Percentiles rank a stretch among this genome's conserved stretches.
Conservation (phyloP, 1,140 invertebrate genomes). For the Teleopsis dalmanni region DNA sequence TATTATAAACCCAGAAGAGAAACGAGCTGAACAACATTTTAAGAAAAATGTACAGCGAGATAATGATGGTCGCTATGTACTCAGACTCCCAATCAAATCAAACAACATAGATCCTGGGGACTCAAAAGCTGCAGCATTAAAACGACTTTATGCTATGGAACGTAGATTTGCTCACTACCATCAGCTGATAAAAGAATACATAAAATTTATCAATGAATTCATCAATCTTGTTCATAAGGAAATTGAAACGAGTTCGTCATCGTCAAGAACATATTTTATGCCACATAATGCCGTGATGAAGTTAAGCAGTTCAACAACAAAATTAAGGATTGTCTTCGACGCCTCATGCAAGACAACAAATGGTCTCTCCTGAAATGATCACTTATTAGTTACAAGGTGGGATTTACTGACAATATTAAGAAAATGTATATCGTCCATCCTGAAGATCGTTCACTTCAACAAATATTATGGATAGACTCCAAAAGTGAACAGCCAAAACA, state of each 20-base stretch:
- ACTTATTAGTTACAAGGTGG: slow-evolving; percentile 24
- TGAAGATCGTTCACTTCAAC: slow-evolving; percentile 3
- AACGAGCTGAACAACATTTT: slow-evolving; percentile 4
- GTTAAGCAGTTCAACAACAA: not conserved
- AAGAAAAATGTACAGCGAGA: not conserved
- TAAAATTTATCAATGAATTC: slow-evolving; percentile 7
- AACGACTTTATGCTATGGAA: slow-evolving; percentile 1
- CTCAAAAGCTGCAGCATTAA: not conserved
- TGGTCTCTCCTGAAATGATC: slow-evolving; percentile 36
- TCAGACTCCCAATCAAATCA: not conserved
- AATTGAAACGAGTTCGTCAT: not conserved
- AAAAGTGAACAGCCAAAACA: not conserved
- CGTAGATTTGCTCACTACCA: not conserved
- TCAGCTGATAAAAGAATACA: not conserved
- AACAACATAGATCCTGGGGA: not conserved
- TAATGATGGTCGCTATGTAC: not conserved
- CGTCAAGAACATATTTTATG: not conserved
- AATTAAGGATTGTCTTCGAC: slow-evolving; percentile 33
- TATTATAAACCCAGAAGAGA: too few relatives aligned
- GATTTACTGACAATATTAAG: slow-evolving; percentile 26
- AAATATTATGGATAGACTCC: slow-evolving; percentile 4
- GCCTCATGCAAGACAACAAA: slow-evolving; percentile 30
- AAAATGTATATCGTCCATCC: slow-evolving; percentile 31
- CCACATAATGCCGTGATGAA: slow-evolving; percentile 6
- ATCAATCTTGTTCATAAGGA: not conserved